Percentiles rank a stretch among this genome's conserved stretches.
Conservation (phyloP, 2,113 vertebrate species). For the Ascaphus truei region DNA sequence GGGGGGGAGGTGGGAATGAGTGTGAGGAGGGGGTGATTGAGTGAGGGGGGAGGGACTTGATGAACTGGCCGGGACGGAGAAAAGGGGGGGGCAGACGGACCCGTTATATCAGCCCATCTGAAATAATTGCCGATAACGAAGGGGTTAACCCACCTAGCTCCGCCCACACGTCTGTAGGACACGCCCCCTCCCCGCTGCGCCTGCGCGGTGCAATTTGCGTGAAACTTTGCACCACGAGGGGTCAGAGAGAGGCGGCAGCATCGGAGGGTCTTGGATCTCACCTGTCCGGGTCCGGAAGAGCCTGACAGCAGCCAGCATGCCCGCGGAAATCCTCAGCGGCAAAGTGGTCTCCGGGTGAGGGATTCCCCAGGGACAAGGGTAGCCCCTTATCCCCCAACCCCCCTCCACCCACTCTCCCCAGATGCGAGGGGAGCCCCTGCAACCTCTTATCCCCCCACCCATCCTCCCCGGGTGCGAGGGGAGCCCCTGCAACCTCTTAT, state of each 20-base stretch:
- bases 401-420: accelerated
- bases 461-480: too few species aligned
- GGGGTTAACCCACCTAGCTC: background rate
- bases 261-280: background rate
- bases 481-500: too few species aligned
- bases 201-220: background rate
- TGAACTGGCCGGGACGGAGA: too few species aligned
- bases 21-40: too few species aligned
- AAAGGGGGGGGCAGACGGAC: too few species aligned
- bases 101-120: too few species aligned
- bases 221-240: background rate
- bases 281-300: background rate
- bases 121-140: too few species aligned
- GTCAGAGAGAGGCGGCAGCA: background rate
- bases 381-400: background rate
- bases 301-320: slow-evolving; percentile 15
- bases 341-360: slow-evolving; percentile 66
- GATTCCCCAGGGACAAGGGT: too few species aligned
- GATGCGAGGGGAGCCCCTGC: too few species aligned
- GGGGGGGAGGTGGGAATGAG: too few species aligned
- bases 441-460: too few species aligned
- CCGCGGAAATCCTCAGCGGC: slow-evolving; percentile 63
- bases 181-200: background rate
- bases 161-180: background rate
- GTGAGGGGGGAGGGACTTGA: too few species aligned